A percentile compares a stretch with the other conserved stretches of the same genome.
Evolutionary conservation across 2,797 vertebrate genomes (phyloP).

Genomic region (Darevskia mixta): DNA sequence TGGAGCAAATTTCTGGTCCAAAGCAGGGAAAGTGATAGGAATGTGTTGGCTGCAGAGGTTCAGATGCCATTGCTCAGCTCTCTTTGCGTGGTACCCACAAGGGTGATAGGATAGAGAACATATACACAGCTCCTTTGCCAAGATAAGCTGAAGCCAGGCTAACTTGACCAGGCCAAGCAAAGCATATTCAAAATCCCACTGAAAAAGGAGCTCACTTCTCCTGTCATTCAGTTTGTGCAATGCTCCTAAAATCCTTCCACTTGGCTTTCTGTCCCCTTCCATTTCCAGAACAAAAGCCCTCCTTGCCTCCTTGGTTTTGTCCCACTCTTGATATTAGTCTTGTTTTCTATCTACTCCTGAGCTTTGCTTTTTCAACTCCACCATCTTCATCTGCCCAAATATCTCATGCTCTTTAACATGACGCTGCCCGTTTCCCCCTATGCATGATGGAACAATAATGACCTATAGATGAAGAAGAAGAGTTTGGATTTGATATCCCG

Average conservation of each 20-base stretch:
- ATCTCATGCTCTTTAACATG: not conserved
- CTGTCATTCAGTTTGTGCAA: not conserved
- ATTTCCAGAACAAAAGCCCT: not conserved
- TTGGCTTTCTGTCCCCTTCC: not conserved
- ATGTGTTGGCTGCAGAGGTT: not conserved
- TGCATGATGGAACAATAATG: not conserved
- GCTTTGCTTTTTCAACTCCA: not conserved
- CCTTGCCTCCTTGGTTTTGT: not conserved
- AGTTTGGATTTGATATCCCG: too few relatives aligned
- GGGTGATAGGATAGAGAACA: not conserved
- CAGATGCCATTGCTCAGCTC: not conserved
- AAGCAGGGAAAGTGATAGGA: not conserved
- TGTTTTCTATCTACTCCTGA: not conserved
- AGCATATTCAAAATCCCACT: not conserved
- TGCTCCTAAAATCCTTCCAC: not conserved
- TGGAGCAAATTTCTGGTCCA: not conserved
- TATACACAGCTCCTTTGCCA: not conserved
- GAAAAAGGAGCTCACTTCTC: not conserved
- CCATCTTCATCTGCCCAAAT: not conserved
- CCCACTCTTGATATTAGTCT: not conserved
- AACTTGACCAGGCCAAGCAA: too few relatives aligned
- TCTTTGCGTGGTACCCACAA: not conserved
- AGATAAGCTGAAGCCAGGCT: not conserved
- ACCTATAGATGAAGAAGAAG: not conserved
- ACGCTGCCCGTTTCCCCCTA: not conserved